Evolutionary conservation across 2,888 invertebrate species (phyloP).

Genomic region (Hydrotaea diabolus): DNA sequence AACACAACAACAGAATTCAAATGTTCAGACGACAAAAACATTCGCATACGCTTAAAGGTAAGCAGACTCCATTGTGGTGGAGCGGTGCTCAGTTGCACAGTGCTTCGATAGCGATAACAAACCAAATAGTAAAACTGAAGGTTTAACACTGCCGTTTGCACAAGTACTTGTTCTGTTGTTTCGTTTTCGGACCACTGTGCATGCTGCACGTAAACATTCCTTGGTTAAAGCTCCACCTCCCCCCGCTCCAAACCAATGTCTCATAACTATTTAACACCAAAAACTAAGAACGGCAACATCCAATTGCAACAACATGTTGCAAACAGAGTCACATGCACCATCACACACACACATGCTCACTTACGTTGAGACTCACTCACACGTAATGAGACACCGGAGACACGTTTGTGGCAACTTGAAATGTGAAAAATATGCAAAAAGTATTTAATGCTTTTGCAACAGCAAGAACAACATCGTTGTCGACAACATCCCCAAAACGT

Average conservation of each 20-base stretch:
- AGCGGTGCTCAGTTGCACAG: no score
- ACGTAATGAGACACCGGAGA: conserved; percentile 68
- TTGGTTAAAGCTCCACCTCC: conserved; percentile 34
- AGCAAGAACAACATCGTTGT: conserved; percentile 18
- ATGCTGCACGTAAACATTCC: conserved; percentile 37
- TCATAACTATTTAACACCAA: conserved; percentile 68
- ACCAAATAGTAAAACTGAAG: no score
- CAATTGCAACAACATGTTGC: conserved; percentile 58
- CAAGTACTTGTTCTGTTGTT: no score
- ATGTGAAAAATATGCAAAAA: conserved; percentile 69
- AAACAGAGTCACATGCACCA: conserved; percentile 13
- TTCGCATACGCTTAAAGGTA: background rate
- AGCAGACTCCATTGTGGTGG: no score
- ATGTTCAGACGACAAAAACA: conserved; percentile 40
- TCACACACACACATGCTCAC: background rate
- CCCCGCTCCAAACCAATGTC: conserved; percentile 64
- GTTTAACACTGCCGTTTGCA: no score
- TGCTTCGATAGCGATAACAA: no score
- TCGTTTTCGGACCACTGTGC: conserved; percentile 26
- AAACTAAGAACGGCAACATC: conserved; percentile 44
- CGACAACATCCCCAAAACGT: conserved; percentile 49
- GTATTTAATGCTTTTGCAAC: conserved; percentile 55
- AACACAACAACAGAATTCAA: conserved; percentile 39
- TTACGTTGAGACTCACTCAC: conserved; percentile 34
- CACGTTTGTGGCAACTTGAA: conserved; percentile 68